These are phyloP conservation scores for Gallinago stenura DNA, from an alignment of 2,797 vertebrate species.

Conservation along the genomic window DNA sequence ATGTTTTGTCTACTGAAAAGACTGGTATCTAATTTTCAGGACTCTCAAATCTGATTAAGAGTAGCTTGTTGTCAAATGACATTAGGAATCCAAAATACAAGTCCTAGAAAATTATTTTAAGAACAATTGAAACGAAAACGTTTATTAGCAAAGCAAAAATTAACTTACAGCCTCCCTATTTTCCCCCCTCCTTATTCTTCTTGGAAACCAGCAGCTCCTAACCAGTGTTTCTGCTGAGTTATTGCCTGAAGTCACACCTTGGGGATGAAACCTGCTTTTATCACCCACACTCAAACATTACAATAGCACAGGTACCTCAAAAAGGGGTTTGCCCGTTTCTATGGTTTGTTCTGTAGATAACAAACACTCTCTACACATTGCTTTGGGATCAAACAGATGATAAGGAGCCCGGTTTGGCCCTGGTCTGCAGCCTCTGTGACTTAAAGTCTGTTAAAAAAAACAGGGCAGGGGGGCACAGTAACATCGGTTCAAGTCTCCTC, in stretches of 20 bases:
- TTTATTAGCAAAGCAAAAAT: not conserved
- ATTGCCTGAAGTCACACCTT: not conserved
- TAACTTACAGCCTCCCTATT: not conserved
- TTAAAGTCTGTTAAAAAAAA: not conserved
- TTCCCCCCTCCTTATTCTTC: not conserved
- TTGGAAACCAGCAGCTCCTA: not conserved
- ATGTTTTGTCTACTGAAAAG: not conserved
- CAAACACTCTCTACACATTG: not conserved
- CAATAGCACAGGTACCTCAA: not conserved
- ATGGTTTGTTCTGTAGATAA: not conserved
- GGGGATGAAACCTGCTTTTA: not conserved
- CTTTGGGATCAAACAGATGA: not conserved
- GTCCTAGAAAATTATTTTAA: not conserved
- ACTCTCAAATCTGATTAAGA: not conserved
- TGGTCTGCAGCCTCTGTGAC: not conserved
- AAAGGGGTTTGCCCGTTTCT: not conserved
- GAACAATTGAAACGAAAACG: not conserved
- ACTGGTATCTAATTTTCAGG: not conserved
- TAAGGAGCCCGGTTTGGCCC: not conserved
- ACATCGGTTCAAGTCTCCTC: not conserved
- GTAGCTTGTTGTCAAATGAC: not conserved
- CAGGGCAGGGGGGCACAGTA: not conserved
- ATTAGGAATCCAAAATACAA: not conserved
- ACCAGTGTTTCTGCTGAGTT: not conserved
- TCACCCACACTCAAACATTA: not conserved